Evolutionary conservation across 2,888 invertebrate genomes (phyloP), one percentile per base, ranked within the genome.

Genomic region (Eucera pruinosa): DNA sequence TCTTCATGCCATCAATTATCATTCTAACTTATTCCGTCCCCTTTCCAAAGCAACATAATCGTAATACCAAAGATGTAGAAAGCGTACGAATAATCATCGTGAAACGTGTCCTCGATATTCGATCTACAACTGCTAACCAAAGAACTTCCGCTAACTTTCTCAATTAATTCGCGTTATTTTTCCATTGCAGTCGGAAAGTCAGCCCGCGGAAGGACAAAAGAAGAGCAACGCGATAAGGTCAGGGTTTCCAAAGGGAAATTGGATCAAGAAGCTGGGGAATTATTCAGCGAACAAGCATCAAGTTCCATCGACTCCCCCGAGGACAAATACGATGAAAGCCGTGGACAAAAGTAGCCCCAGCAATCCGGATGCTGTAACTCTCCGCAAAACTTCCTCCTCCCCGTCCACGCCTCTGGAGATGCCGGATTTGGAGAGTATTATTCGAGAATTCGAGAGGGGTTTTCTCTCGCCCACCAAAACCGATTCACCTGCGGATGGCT

Each of bases 391-490:
- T 41, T n/a, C 9, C 18, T 11, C 4, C 6, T 54, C 64, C 11
- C n/a, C 52, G n/a, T 5, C 0, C 1, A 7, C 48, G 1, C 60
- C 71, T 5, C 39, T 15, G 5, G 70, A 80, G 27, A 66, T 79
- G 65, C 80, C 83, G 13, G 75, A 82, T n/a, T 50, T 90, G 52
- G 86, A 87, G 18, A 78, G 61, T 9, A 85, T 89, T 3, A 84
- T 88, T 33, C 82, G 77, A 0, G 86, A 89, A 52, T 89, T 89
- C 66, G 89, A 89, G 48, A 77, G 30, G 18, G 82, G 78, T 5
- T 87, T 78, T 48, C 55, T 79, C 39, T 87, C 89, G 0, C 86
- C 87, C 4, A 69, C 81, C 30, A 81, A 85, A 55, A 62, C 30
- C 5, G 54, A 65, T 0, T 0, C 18, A 0, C 60, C 27, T 2